Conservation (phyloP, 2,797 vertebrate species). For the Malacoraja senta region DNA sequence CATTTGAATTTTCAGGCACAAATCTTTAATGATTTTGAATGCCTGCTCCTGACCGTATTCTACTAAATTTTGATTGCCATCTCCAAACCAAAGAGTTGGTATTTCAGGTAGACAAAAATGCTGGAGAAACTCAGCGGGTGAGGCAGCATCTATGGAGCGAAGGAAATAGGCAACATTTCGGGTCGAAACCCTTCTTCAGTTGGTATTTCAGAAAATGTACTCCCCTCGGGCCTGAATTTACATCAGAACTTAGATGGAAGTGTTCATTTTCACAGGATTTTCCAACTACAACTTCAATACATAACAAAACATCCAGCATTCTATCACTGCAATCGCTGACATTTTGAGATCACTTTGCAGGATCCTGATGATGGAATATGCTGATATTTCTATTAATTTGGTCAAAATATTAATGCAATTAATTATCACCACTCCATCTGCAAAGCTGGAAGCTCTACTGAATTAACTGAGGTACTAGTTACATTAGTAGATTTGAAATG, state of each 20-base stretch:
- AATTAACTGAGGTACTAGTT: not conserved
- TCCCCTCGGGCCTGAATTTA: not conserved
- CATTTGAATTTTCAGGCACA: too few relatives aligned
- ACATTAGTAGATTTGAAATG: not conserved
- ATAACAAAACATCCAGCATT: not conserved
- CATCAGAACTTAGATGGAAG: not conserved
- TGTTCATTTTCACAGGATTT: constrained; percentile 4
- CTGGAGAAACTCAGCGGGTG: too few relatives aligned
- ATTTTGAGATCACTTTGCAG: not conserved
- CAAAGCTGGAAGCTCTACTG: not conserved
- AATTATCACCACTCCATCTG: not conserved
- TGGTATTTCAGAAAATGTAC: not conserved
- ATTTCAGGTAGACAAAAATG: not conserved
- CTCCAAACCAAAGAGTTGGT: not conserved
- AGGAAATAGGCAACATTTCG: too few relatives aligned
- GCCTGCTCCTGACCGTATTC: not conserved
- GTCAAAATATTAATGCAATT: not conserved
- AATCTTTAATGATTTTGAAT: too few relatives aligned
- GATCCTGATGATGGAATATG: not conserved
- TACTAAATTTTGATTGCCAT: not conserved
- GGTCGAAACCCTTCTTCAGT: too few relatives aligned
- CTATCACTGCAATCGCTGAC: not conserved
- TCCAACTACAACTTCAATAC: not conserved
- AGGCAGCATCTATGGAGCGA: too few relatives aligned
- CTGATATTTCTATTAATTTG: not conserved